Conservation (phyloP, 2,888 invertebrate genomes). For the Hipparchia semele region DNA sequence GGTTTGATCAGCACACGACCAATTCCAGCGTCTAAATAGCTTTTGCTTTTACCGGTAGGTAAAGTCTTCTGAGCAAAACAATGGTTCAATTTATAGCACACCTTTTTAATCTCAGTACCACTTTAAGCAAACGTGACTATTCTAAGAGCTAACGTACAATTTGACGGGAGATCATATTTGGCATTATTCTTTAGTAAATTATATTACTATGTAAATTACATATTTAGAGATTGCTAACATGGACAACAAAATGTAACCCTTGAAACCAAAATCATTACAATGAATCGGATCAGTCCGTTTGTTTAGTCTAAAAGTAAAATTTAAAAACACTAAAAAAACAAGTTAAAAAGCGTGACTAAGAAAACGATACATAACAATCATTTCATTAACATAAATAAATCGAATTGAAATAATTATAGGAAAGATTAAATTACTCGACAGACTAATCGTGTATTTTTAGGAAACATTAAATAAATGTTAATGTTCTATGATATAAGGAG, state of each 20-base stretch:
- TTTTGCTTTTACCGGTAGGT: too few species aligned
- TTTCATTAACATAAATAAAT: slow-evolving; percentile 2
- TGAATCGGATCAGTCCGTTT: too few species aligned
- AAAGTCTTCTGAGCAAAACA: neutral
- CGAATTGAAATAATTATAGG: neutral
- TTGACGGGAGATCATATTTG: neutral
- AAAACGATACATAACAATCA: neutral
- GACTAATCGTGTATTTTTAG: neutral
- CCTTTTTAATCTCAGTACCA: neutral
- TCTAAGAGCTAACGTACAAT: neutral
- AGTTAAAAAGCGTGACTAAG: neutral
- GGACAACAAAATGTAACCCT: too few species aligned
- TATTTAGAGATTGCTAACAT: too few species aligned
- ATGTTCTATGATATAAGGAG: neutral
- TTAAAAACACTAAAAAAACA: too few species aligned
- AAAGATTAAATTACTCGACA: neutral
- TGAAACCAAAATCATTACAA: too few species aligned
- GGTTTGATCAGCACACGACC: too few species aligned
- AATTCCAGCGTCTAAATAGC: neutral
- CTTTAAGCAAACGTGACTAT: neutral
- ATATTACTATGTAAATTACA: too few species aligned
- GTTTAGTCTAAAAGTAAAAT: too few species aligned
- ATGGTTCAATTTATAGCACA: neutral
- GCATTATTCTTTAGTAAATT: neutral
- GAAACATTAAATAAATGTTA: neutral